Evolutionary conservation across 2,888 invertebrate genomes (phyloP), one percentile per base, ranked within the genome.

Genomic region (Noctua janthina): DNA sequence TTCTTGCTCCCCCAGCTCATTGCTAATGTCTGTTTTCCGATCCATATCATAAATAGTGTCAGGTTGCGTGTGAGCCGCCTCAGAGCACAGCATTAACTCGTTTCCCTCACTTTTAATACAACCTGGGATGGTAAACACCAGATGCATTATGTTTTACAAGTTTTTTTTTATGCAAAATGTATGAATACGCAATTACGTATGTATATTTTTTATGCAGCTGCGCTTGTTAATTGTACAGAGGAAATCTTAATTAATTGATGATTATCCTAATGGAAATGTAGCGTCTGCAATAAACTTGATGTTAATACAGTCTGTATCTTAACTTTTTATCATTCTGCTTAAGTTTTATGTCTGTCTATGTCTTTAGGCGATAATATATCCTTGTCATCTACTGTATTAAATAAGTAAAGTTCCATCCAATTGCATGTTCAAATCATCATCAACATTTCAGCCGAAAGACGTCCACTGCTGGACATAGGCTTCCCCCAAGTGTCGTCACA

Each of bases 91-190:
- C 79, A 78, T 76, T 76, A 79, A 76, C 74, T 83, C 68, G 74
- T 87, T 85, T 87, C 76, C 71, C 70, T 76, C 64, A 71, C 74
- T 85, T 86, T 75, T 86, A 75, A 70, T 75, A 59, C 67, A 35
- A 49, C 39, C 39, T 39, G 71, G 23, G 49, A 64, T 76, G n/a
- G 54, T 70, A 77, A 79, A 83, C 84, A 76, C 70, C 72, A 54
- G 70, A 49, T 71, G 64, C 67, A 71, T 66, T 39, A 62, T 87
- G 76, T 74, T 72, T n/a, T 56, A 69, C 80, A 66, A 6, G 67
- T 49, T 74, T 74, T 83, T 79, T 75, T 49, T 35, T n/a, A 56
- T 62, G 35, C 49, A 54, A 76, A 82, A n/a, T 56, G 11, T 49
- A 69, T 64, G 17, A 79, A 20, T 67, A 46, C 29, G 67, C 62